phyloP scores from a whole-genome alignment of 2,797 vertebrate genomes.

The Channa striata region DNA sequence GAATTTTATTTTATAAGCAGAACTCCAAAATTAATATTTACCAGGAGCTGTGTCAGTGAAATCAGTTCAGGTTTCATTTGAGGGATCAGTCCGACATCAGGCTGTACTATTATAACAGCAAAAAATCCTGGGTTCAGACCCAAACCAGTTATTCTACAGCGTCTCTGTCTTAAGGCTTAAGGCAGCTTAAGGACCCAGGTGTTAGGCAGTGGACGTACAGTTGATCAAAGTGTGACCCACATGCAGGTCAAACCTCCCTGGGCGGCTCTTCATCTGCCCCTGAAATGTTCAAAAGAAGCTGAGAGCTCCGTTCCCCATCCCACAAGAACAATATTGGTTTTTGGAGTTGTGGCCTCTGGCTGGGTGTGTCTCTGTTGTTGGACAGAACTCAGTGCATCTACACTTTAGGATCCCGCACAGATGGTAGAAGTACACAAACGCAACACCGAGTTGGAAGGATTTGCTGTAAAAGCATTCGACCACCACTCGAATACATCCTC shows the following conservation, averaged over 20 bases:
- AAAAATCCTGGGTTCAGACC: too few relatives aligned
- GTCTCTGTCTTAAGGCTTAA: too few relatives aligned
- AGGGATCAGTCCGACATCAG: too few relatives aligned
- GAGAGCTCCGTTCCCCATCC: slow-evolving; percentile 8
- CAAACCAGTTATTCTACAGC: too few relatives aligned
- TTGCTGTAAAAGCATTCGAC: too few relatives aligned
- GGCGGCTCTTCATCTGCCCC: background rate
- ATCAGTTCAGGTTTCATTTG: too few relatives aligned
- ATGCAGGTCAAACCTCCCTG: background rate
- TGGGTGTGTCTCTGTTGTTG: slow-evolving; percentile 21
- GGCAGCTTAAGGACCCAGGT: too few relatives aligned
- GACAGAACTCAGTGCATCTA: background rate
- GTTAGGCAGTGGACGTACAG: background rate
- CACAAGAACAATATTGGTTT: slow-evolving; percentile 34
- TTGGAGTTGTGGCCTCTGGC: background rate
- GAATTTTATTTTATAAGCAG: too few relatives aligned
- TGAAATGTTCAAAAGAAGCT: background rate
- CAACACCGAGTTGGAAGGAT: too few relatives aligned
- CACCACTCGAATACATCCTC: too few relatives aligned
- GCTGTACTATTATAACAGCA: too few relatives aligned
- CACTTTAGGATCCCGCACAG: background rate
- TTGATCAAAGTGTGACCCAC: background rate
- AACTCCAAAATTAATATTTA: background rate
- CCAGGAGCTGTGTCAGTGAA: background rate
- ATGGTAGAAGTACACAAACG: too few relatives aligned